Conservation (phyloP, 2,797 vertebrate genomes). For the Sebastes nivosus region DNA sequence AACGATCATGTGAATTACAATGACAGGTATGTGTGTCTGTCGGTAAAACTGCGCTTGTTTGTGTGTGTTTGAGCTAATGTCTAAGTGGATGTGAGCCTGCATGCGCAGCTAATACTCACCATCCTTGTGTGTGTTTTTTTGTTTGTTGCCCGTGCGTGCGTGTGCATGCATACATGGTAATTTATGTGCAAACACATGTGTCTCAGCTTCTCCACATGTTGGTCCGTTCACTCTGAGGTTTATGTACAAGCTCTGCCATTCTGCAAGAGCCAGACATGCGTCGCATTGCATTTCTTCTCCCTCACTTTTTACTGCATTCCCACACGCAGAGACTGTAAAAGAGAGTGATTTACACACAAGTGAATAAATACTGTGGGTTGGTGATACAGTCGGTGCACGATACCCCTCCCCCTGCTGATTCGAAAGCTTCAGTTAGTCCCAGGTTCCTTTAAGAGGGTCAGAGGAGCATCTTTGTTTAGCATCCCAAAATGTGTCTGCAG, state of each 20-base stretch:
- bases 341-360: slow-evolving; percentile 69
- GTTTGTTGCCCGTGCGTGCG: slow-evolving; percentile 25
- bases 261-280: slow-evolving; percentile 41
- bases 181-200: slow-evolving; percentile 59
- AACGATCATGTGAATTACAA: slow-evolving; percentile 58
- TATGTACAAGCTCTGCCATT: slow-evolving; percentile 43
- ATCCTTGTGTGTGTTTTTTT: slow-evolving; percentile 32
- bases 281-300: slow-evolving; percentile 35
- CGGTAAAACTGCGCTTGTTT: slow-evolving; percentile 25
- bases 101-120: slow-evolving; percentile 1
- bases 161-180: slow-evolving; percentile 42
- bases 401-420: slow-evolving; percentile 28
- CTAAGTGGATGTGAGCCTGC: slow-evolving; percentile 28
- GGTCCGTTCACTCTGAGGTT: slow-evolving; percentile 40
- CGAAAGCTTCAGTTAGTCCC: slow-evolving; percentile 39
- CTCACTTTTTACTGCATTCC: slow-evolving; percentile 70
- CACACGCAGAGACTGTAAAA: slow-evolving; percentile 69
- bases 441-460: slow-evolving; percentile 38
- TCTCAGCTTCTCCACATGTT: slow-evolving; percentile 49
- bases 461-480: slow-evolving; percentile 37
- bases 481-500: slow-evolving; percentile 8
- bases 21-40: slow-evolving; percentile 55
- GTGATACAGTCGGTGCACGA: slow-evolving; percentile 24
- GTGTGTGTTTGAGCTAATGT: slow-evolving; percentile 15
- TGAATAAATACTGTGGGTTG: slow-evolving; percentile 59